A percentile compares a stretch with the other conserved stretches of the same genome.
Evolutionary conservation across 2,113 vertebrate species (phyloP).

Genomic region (Cardinalis cardinalis): DNA sequence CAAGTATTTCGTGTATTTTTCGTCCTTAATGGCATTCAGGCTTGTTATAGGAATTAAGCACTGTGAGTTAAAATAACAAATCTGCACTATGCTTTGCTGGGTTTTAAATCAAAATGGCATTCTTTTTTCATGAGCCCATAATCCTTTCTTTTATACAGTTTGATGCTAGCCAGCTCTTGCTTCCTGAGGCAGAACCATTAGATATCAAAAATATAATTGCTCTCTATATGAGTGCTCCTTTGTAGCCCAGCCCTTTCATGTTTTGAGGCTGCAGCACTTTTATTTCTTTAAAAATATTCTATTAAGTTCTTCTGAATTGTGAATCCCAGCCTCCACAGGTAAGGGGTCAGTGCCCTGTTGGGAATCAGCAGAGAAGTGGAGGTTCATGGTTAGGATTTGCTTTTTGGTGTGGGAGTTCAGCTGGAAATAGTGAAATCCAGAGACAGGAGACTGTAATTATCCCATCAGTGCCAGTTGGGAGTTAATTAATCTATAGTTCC

Average conservation of each 20-base stretch:
- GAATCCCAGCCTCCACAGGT: conserved; percentile 24
- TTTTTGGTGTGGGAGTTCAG: conserved; percentile 11
- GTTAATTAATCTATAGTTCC: conserved; percentile 63
- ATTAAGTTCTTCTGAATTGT: conserved; percentile 23
- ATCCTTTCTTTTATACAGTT: conserved; percentile 60
- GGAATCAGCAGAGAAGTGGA: background rate
- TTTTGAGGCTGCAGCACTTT: conserved; percentile 47
- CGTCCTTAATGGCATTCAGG: conserved; percentile 28
- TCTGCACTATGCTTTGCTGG: conserved; percentile 50
- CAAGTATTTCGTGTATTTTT: conserved; percentile 12
- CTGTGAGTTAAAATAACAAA: conserved; percentile 61
- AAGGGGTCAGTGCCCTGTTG: conserved; percentile 8
- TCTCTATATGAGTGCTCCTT: conserved; percentile 39
- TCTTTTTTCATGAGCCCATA: conserved; percentile 18
- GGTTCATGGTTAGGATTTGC: background rate
- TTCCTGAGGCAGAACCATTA: conserved; percentile 60
- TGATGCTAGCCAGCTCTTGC: conserved; percentile 52
- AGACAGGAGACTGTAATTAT: conserved; percentile 46
- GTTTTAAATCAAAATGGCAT: conserved; percentile 60
- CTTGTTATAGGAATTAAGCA: conserved; percentile 51
- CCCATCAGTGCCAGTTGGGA: conserved; percentile 49
- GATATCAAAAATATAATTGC: conserved; percentile 61
- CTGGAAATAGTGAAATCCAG: conserved; percentile 28
- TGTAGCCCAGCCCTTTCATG: conserved; percentile 54
- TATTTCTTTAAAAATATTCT: conserved; percentile 63